Conservation (phyloP, 2,113 vertebrate species). For the Piliocolobus tephrosceles region DNA sequence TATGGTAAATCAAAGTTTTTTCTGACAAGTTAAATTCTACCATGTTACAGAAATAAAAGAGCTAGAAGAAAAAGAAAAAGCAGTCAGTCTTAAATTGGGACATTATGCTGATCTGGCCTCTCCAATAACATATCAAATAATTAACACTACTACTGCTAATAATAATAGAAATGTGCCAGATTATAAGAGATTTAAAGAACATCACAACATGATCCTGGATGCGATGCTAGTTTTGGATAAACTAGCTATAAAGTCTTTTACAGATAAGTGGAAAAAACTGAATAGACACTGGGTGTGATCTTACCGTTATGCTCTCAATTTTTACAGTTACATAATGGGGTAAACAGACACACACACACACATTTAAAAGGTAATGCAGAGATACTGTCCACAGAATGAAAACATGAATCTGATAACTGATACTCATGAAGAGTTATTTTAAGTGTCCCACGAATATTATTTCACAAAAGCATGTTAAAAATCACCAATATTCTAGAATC, state of each 20-base stretch:
- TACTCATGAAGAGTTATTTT: background rate
- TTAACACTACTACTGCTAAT: background rate
- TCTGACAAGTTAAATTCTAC: background rate
- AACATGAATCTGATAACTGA: background rate
- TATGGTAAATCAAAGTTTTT: background rate
- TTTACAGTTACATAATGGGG: background rate
- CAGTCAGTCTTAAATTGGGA: background rate
- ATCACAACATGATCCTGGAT: background rate
- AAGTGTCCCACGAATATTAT: background rate
- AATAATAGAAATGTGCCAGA: background rate
- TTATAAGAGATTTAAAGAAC: background rate
- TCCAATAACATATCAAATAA: background rate
- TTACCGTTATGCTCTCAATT: background rate
- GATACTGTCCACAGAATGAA: background rate
- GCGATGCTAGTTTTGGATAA: background rate
- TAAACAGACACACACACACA: background rate
- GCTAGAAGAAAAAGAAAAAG: background rate
- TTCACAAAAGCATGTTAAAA: conserved; percentile 16
- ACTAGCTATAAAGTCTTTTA: background rate
- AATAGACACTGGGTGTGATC: background rate
- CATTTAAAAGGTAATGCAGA: background rate
- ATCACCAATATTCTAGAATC: background rate
- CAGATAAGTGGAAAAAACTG: background rate
- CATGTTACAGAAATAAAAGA: background rate
- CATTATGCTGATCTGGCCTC: background rate